Conservation (phyloP, 2,113 vertebrate species). For the Odobenus rosmarus region DNA sequence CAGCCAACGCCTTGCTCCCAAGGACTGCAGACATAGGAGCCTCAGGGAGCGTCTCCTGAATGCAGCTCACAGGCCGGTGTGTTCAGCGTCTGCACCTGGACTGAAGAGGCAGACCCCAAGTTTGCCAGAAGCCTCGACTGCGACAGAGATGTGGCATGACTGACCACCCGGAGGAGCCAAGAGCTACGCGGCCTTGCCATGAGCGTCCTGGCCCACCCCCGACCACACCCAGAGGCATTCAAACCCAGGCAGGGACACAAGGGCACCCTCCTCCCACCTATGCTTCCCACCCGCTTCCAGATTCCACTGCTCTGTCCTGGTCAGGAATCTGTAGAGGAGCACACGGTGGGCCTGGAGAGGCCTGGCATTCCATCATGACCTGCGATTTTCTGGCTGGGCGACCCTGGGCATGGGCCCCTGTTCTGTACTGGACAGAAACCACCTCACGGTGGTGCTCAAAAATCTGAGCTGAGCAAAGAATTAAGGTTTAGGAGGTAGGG, state of each 20-base stretch:
- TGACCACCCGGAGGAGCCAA: not conserved
- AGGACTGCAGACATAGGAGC: not conserved
- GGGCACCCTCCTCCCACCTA: not conserved
- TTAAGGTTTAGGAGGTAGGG: not conserved
- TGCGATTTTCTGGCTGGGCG: not conserved
- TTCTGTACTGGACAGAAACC: not conserved
- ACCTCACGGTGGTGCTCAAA: not conserved
- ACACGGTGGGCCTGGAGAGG: not conserved
- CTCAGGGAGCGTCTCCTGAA: accelerated
- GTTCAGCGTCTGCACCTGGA: not conserved
- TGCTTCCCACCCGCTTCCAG: not conserved
- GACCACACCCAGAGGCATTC: not conserved
- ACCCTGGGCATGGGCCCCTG: not conserved
- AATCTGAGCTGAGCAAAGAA: not conserved
- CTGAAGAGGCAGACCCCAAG: not conserved
- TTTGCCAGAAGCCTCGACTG: not conserved
- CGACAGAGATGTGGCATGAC: not conserved
- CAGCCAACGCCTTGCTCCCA: not conserved
- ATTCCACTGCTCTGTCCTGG: not conserved
- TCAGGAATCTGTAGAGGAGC: not conserved
- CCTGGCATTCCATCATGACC: not conserved
- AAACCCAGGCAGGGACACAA: not conserved
- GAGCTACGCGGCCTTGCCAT: not conserved
- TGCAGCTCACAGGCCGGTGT: accelerated
- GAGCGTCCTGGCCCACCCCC: not conserved